Conservation (phyloP, 2,888 invertebrate species). For the Andricus curvator region DNA sequence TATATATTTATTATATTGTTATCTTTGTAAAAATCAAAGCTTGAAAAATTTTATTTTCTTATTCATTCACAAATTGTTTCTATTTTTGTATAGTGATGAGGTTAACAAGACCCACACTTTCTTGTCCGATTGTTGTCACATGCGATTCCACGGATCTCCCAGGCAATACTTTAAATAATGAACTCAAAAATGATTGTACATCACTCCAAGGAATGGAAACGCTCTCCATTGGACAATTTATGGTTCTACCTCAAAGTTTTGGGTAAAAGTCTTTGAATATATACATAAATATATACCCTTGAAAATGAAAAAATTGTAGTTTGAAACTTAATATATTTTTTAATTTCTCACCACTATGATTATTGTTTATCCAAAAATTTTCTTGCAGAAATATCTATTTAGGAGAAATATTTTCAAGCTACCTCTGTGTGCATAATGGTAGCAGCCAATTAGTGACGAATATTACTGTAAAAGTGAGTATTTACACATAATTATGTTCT, state of each 20-base stretch:
- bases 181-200: constrained; percentile 91
- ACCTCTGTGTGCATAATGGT: constrained; percentile 98
- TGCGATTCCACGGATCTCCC: constrained; percentile 93
- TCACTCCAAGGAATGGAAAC: constrained; percentile 90
- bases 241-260: constrained; percentile 97
- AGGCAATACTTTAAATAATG: constrained; percentile 88
- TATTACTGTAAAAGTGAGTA: constrained; percentile 87
- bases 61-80: constrained; percentile 55
- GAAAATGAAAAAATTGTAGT: neutral
- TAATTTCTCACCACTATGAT: neutral
- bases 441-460: constrained; percentile 90
- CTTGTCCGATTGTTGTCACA: constrained; percentile 87
- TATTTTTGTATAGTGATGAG: constrained; percentile 87
- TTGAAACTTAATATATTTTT: neutral
- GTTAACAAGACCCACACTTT: constrained; percentile 93
- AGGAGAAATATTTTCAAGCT: constrained; percentile 98
- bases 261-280: constrained; percentile 81
- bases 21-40: too few species aligned
- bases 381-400: constrained; percentile 91
- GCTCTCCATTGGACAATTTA: constrained; percentile 91
- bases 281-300: neutral
- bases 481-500: constrained; percentile 36
- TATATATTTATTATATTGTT: too few species aligned
- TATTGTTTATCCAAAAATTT: neutral
- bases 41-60: too few species aligned